These are phyloP conservation scores for Chaetodon trifasciatus DNA, from an alignment of 2,797 vertebrate genomes.

Conservation along the genomic window DNA sequence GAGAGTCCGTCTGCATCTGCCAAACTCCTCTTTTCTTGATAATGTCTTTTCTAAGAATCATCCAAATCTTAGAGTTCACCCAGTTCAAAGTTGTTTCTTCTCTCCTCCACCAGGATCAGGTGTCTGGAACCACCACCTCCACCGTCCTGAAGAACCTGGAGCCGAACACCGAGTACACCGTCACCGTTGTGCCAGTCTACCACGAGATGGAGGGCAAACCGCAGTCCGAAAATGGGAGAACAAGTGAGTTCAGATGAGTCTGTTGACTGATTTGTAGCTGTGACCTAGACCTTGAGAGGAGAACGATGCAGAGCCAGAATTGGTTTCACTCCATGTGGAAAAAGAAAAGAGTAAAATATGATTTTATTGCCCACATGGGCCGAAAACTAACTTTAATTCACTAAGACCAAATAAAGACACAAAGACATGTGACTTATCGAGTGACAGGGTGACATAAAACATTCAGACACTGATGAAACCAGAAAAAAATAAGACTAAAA, in stretches of 20 bases:
- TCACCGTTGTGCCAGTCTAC: constrained; percentile 93
- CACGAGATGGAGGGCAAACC: constrained; percentile 92
- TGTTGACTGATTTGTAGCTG: not conserved
- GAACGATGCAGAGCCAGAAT: not conserved
- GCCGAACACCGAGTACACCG: constrained; percentile 90
- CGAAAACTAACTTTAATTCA: not conserved
- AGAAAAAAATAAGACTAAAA: not conserved
- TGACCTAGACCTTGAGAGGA: not conserved
- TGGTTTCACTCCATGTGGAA: constrained; percentile 8
- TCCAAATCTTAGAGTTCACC: constrained; percentile 16
- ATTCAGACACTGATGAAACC: constrained; percentile 10
- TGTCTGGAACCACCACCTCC: constrained; percentile 90
- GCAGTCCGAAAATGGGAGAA: constrained; percentile 90
- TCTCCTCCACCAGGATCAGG: constrained; percentile 86
- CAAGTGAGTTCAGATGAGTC: constrained; percentile 87
- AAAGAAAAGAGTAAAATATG: not conserved
- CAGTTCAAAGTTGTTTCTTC: constrained; percentile 23
- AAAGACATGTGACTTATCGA: not conserved
- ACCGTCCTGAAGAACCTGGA: constrained; percentile 90
- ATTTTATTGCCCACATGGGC: not conserved
- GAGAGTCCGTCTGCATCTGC: constrained; percentile 15
- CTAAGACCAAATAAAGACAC: not conserved
- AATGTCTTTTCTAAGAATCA: not conserved
- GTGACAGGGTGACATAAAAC: not conserved
- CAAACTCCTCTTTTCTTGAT: not conserved